These are phyloP conservation scores for Norana najaformis DNA, from an alignment of 2,888 invertebrate species.

Conservation along the genomic window DNA sequence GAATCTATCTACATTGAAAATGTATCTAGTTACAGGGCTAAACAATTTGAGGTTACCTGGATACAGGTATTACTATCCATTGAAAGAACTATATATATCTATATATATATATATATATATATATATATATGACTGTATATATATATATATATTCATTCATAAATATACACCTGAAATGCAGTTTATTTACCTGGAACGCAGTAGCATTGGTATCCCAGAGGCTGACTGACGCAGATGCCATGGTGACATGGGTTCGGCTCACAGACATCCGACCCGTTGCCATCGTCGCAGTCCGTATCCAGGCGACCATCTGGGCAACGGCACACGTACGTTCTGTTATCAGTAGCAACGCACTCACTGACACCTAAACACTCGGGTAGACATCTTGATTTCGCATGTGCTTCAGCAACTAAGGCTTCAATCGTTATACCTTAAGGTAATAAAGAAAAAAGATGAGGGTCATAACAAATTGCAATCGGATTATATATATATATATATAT, in stretches of 20 bases:
- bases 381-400: background rate
- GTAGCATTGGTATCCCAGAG: background rate
- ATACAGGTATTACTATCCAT: background rate
- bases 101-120: too few relatives aligned
- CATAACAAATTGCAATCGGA: background rate
- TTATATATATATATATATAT: background rate
- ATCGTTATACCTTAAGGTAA: background rate
- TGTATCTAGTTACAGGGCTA: background rate
- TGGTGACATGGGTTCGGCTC: background rate
- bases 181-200: conserved; percentile 22
- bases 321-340: background rate
- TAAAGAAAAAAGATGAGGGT: background rate
- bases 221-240: background rate
- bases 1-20: background rate
- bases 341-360: conserved; percentile 1
- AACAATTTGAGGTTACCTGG: too few relatives aligned
- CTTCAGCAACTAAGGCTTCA: background rate
- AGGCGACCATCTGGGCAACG: background rate
- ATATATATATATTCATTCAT: background rate
- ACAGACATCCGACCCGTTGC: background rate
- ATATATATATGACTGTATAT: background rate
- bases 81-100: background rate
- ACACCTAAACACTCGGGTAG: background rate
- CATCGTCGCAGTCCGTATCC: conserved; percentile 21
- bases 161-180: too few relatives aligned